Evolutionary conservation across 2,888 invertebrate species (phyloP).

Genomic region (Hirtodrosophila alboralis): DNA sequence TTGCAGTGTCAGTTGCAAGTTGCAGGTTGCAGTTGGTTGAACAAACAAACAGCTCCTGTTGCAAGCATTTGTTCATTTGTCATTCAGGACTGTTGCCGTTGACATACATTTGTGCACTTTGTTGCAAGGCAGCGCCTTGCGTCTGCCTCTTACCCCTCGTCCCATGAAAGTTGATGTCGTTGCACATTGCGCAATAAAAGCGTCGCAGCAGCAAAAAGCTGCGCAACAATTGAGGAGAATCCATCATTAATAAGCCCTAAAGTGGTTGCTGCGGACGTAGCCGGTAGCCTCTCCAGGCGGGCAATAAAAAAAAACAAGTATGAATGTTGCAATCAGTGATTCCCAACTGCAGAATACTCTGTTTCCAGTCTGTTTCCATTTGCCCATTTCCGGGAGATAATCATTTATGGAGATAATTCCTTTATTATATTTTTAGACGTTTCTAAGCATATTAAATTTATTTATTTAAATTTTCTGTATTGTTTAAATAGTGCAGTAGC

Average conservation of each 20-base stretch:
- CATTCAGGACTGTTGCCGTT: constrained; percentile 80
- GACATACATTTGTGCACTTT: constrained; percentile 83
- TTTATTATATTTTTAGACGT: too few species aligned
- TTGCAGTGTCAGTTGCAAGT: constrained; percentile 6
- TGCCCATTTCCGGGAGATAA: too few species aligned
- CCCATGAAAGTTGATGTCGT: constrained; percentile 17
- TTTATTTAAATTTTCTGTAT: too few species aligned
- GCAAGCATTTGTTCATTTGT: constrained; percentile 82
- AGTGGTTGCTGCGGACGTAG: constrained; percentile 74
- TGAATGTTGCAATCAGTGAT: too few species aligned
- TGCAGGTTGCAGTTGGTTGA: constrained; percentile 6
- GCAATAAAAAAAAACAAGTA: too few species aligned
- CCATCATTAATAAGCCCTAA: constrained; percentile 82
- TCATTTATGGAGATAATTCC: too few species aligned
- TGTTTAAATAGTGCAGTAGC: too few species aligned
- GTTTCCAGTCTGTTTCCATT: too few species aligned
- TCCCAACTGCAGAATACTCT: too few species aligned
- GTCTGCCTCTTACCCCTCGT: constrained; percentile 8
- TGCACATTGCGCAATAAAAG: constrained; percentile 74
- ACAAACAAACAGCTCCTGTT: constrained; percentile 25
- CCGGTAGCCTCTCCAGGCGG: too few species aligned
- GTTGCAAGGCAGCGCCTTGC: constrained; percentile 44
- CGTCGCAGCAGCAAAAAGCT: constrained; percentile 38
- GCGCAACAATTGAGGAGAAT: constrained; percentile 76
- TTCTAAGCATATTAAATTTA: too few species aligned